A percentile compares a stretch with the other conserved stretches of the same genome.
phyloP scores from a whole-genome alignment of 2,113 vertebrate genomes.

The Tauraco erythrolophus region DNA sequence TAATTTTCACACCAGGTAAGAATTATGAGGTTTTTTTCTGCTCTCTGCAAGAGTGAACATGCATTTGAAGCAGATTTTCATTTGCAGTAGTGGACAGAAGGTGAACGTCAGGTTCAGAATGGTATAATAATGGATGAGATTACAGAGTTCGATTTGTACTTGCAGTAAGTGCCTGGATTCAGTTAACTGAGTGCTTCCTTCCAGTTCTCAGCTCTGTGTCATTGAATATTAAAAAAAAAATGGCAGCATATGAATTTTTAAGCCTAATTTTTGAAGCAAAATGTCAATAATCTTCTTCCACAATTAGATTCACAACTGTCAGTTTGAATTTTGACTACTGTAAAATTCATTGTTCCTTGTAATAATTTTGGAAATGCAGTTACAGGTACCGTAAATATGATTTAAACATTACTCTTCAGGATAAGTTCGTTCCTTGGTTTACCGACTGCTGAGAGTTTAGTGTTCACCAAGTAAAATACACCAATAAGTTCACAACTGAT shows the following conservation, averaged over 20 bases:
- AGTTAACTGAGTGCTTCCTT: neutral
- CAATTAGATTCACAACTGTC: neutral
- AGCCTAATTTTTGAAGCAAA: neutral
- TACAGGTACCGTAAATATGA: neutral
- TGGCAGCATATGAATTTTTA: neutral
- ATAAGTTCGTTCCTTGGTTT: neutral
- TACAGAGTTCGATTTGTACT: neutral
- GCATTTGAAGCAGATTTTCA: neutral
- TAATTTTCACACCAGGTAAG: neutral
- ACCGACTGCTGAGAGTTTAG: neutral
- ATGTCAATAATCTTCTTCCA: neutral
- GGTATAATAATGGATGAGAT: neutral
- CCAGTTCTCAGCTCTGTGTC: neutral
- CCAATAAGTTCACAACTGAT: neutral
- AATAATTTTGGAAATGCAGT: neutral
- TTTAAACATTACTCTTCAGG: neutral
- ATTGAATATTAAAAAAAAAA: neutral
- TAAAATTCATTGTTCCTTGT: neutral
- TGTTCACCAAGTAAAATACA: neutral
- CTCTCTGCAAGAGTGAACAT: neutral
- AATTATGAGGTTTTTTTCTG: neutral
- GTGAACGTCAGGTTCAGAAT: neutral
- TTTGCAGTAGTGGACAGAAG: neutral
- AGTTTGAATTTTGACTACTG: neutral
- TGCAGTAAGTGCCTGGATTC: neutral